Percentiles rank a stretch among this genome's conserved stretches.
Evolutionary conservation across 2,113 vertebrate genomes (phyloP).

Genomic region (Bungarus multicinctus): DNA sequence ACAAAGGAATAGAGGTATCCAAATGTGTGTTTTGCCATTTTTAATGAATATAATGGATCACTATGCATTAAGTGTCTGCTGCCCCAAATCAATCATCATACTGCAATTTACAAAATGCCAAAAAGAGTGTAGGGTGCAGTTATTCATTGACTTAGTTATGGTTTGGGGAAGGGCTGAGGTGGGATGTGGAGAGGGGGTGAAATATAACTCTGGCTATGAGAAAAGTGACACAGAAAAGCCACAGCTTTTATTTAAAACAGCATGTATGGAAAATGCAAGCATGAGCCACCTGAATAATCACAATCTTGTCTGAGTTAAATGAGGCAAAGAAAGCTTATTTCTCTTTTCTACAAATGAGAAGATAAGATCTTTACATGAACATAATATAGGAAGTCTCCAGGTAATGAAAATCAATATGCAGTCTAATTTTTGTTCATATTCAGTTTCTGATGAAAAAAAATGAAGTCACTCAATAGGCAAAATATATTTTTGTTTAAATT

Average conservation of each 20-base stretch:
- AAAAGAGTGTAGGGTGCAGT: slow-evolving; percentile 2
- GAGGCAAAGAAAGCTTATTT: not conserved
- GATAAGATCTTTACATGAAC: slow-evolving; percentile 14
- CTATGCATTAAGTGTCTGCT: slow-evolving; percentile 28
- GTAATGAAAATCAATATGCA: slow-evolving; percentile 35
- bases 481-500: not conserved
- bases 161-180: not conserved
- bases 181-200: not conserved
- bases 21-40: slow-evolving; percentile 20
- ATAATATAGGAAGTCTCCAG: slow-evolving; percentile 8
- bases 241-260: not conserved
- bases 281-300: slow-evolving; percentile 2
- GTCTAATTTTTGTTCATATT: slow-evolving; percentile 28
- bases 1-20: slow-evolving; percentile 13
- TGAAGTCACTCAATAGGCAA: slow-evolving; percentile 11
- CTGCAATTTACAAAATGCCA: slow-evolving; percentile 26
- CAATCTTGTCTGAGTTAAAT: not conserved
- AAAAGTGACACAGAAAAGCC: not conserved
- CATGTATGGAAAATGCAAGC: slow-evolving; percentile 13
- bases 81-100: slow-evolving; percentile 44
- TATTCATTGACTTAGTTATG: slow-evolving; percentile 15
- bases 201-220: not conserved
- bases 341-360: slow-evolving; percentile 10
- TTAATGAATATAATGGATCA: slow-evolving; percentile 41
- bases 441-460: not conserved